These are phyloP conservation scores for Tautogolabrus adspersus DNA, from an alignment of 2,113 vertebrate species.

Conservation along the genomic window DNA sequence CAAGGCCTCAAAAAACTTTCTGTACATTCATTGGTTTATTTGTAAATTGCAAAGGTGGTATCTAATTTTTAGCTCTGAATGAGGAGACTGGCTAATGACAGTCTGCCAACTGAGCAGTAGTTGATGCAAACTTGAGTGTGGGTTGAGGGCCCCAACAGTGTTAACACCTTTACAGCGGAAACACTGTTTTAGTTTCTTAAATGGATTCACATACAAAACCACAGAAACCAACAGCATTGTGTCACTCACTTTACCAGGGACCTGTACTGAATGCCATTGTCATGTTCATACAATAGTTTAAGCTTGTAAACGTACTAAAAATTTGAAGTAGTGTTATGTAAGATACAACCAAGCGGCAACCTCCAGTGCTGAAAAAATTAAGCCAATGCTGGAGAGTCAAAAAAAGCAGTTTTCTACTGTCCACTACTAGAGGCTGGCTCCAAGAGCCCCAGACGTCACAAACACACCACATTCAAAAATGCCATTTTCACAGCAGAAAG, in stretches of 20 bases:
- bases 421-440: no score
- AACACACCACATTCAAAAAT: no score
- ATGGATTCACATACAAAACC: constrained; percentile 11
- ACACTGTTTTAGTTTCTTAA: no score
- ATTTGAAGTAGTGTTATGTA: no score
- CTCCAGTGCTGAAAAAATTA: no score
- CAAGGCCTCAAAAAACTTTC: neutral
- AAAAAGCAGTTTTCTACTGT: no score
- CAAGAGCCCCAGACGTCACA: no score
- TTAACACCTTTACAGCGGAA: constrained; percentile 37
- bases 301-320: no score
- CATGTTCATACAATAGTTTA: neutral
- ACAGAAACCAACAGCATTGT: neutral
- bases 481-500: no score
- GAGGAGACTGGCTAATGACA: constrained; percentile 54
- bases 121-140: constrained; percentile 68
- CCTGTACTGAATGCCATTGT: no score
- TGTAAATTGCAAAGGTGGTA: neutral
- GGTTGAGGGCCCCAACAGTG: constrained; percentile 22
- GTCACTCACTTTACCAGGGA: neutral
- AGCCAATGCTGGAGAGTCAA: no score
- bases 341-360: no score
- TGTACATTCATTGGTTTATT: neutral
- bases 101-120: constrained; percentile 68
- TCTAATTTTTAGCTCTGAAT: constrained; percentile 42